Conservation (phyloP, 2,113 vertebrate genomes). For the Entosphenus tridentatus region DNA sequence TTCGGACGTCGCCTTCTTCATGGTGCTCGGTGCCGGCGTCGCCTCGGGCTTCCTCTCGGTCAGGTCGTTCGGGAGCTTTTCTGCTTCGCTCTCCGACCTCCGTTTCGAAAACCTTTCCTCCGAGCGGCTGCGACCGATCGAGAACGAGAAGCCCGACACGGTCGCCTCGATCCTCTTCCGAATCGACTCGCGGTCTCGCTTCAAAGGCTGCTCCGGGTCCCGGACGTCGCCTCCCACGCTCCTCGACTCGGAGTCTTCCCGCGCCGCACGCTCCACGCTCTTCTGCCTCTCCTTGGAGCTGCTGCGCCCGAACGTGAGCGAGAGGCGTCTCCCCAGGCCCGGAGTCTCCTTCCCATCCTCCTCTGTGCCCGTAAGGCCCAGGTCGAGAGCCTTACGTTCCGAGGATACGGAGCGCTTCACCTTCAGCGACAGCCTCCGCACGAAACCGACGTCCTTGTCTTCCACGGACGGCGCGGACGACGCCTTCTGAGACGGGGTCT, state of each 20-base stretch:
- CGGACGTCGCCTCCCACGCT: slow-evolving; percentile 14
- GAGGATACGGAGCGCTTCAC: slow-evolving; percentile 41
- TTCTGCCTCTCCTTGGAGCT: slow-evolving; percentile 42
- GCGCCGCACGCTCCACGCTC: slow-evolving; percentile 21
- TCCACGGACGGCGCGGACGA: slow-evolving; percentile 64
- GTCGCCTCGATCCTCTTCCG: slow-evolving; percentile 70
- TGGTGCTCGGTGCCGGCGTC: slow-evolving; percentile 37
- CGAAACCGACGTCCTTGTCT: slow-evolving; percentile 55
- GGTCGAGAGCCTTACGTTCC: slow-evolving; percentile 35
- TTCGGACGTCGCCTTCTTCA: slow-evolving; percentile 57
- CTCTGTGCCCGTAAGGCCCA: slow-evolving; percentile 21
- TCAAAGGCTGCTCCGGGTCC: slow-evolving; percentile 21
- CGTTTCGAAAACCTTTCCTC: slow-evolving; percentile 26
- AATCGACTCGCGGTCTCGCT: slow-evolving; percentile 50
- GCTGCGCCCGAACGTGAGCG: slow-evolving; percentile 36
- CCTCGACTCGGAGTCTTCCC: slow-evolving; percentile 12
- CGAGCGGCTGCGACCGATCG: slow-evolving; percentile 42
- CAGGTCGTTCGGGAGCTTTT: background rate
- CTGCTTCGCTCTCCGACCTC: slow-evolving; percentile 17
- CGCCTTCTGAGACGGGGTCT: too few relatives aligned
- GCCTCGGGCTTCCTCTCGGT: slow-evolving; percentile 21
- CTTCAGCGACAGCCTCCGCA: slow-evolving; percentile 55
- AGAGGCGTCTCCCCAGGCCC: slow-evolving; percentile 22
- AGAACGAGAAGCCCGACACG: slow-evolving; percentile 50
- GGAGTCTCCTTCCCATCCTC: slow-evolving; percentile 23